phyloP scores from a whole-genome alignment of 2,888 invertebrate genomes.

The Nephrocerus scutellatus region DNA sequence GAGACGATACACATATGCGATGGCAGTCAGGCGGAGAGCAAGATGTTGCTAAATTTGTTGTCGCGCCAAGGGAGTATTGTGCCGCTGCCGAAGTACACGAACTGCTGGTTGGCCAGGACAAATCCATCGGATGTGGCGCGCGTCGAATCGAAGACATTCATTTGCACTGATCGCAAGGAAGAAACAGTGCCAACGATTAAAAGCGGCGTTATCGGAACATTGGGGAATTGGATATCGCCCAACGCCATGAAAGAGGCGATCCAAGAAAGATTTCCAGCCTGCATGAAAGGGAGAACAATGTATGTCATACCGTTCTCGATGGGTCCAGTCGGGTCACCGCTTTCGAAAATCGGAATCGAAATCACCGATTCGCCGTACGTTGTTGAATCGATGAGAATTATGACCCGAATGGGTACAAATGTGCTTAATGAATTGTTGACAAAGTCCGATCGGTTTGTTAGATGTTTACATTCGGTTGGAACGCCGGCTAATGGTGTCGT shows the following conservation, averaged over 20 bases:
- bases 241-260: slow-evolving; percentile 73
- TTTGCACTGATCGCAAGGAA: slow-evolving; percentile 72
- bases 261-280: slow-evolving; percentile 76
- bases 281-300: slow-evolving; percentile 92
- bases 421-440: slow-evolving; percentile 52
- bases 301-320: slow-evolving; percentile 97
- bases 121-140: slow-evolving; percentile 97
- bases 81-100: slow-evolving; percentile 78
- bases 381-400: slow-evolving; percentile 92
- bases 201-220: slow-evolving; percentile 69
- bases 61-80: slow-evolving; percentile 71
- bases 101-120: slow-evolving; percentile 91
- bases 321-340: slow-evolving; percentile 93
- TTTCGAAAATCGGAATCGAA: slow-evolving; percentile 96
- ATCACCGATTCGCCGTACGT: slow-evolving; percentile 97
- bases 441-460: slow-evolving; percentile 64
- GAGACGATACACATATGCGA: slow-evolving; percentile 86
- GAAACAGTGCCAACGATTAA: slow-evolving; percentile 76
- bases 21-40: slow-evolving; percentile 78
- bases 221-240: slow-evolving; percentile 92
- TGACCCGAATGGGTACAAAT: slow-evolving; percentile 80
- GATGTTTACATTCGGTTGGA: slow-evolving; percentile 93
- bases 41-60: slow-evolving; percentile 65
- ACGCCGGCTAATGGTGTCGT: slow-evolving; percentile 56
- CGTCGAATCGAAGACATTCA: slow-evolving; percentile 93